A percentile compares a stretch with the other conserved stretches of the same genome.
phyloP scores from a whole-genome alignment of 2,888 invertebrate genomes.

The Lydus trimaculatus region DNA sequence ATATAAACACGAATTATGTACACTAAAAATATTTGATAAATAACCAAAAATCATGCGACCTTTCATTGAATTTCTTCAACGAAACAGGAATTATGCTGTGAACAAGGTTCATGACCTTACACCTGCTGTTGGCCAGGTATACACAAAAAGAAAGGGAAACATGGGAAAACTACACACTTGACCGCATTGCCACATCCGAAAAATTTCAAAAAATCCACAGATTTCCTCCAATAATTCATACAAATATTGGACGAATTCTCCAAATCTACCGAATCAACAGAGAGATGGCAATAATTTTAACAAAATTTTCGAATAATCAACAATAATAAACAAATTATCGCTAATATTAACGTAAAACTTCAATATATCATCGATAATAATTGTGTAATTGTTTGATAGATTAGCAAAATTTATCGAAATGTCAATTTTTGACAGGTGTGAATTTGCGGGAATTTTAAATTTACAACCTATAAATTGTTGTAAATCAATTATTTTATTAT shows the following conservation, averaged over 20 bases:
- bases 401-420: background rate
- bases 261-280: background rate
- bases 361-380: background rate
- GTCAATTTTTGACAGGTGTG: background rate
- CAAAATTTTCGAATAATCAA: background rate
- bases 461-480: background rate
- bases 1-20: slow-evolving; percentile 17
- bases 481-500: too few species aligned
- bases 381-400: background rate
- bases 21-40: slow-evolving; percentile 9
- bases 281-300: background rate
- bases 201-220: background rate
- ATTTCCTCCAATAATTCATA: background rate
- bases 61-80: slow-evolving; percentile 47
- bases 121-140: slow-evolving; percentile 48
- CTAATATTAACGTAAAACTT: background rate
- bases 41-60: slow-evolving; percentile 39
- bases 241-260: background rate
- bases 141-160: slow-evolving; percentile 6
- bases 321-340: background rate
- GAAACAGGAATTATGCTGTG: slow-evolving; percentile 50
- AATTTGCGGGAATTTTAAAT: background rate
- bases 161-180: background rate
- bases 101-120: slow-evolving; percentile 60
- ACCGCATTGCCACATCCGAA: background rate